These are phyloP conservation scores for Egretta garzetta DNA, from an alignment of 2,113 vertebrate species.

Conservation along the genomic window DNA sequence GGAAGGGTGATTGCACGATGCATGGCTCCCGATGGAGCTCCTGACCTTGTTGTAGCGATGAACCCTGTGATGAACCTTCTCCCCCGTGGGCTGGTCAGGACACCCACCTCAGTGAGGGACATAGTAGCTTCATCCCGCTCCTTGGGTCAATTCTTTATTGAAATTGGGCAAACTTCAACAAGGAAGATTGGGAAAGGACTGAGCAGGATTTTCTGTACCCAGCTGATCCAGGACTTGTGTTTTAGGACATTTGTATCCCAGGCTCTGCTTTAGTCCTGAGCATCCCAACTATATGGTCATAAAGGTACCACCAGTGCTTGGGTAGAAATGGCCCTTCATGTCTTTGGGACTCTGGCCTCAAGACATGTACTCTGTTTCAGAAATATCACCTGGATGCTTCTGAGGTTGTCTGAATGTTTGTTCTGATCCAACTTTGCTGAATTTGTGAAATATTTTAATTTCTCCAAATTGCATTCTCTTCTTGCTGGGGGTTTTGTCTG, in stretches of 20 bases:
- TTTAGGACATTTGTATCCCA: neutral
- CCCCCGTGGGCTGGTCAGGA: no score
- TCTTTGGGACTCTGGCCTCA: rapidly evolving
- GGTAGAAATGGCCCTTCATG: neutral
- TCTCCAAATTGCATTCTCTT: neutral
- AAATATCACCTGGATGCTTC: neutral
- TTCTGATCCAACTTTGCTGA: neutral
- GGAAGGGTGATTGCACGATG: neutral
- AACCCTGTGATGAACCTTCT: no score
- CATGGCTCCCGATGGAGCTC: rapidly evolving
- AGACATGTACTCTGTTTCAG: rapidly evolving
- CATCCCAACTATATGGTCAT: neutral
- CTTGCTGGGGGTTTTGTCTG: neutral
- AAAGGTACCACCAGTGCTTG: neutral
- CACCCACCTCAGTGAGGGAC: neutral
- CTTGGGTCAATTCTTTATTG: neutral
- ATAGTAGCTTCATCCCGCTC: rapidly evolving
- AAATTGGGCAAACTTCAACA: neutral
- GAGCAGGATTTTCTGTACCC: neutral
- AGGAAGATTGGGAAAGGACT: neutral
- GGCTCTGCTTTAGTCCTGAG: neutral
- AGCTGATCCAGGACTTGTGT: neutral
- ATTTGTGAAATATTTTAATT: neutral
- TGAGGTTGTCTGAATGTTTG: neutral
- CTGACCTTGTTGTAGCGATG: neutral